phyloP scores from a whole-genome alignment of 2,113 vertebrate genomes.

The Stigmatopora nigra region DNA sequence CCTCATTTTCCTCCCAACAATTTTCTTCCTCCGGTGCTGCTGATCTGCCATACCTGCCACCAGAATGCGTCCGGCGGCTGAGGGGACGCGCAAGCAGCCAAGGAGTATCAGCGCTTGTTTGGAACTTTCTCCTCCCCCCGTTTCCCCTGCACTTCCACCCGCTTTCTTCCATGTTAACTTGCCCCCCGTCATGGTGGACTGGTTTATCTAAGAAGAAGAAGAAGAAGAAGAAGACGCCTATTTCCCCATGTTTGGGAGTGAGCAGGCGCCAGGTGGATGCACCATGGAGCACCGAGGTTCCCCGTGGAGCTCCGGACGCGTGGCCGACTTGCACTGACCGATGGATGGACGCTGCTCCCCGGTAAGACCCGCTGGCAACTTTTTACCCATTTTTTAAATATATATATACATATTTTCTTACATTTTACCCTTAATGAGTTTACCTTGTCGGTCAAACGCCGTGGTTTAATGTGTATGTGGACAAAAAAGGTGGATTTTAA shows the following conservation, averaged over 20 bases:
- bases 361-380: conserved; percentile 52
- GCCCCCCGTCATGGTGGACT: neutral
- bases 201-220: neutral
- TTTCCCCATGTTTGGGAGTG: neutral
- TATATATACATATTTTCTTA: too few relatives aligned
- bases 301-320: conserved; percentile 57
- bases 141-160: conserved; percentile 13
- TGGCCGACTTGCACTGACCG: conserved; percentile 58
- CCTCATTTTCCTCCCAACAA: conserved; percentile 9
- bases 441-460: conserved; percentile 1
- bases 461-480: conserved; percentile 11
- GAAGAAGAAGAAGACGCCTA: neutral
- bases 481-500: neutral
- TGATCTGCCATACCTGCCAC: conserved; percentile 59
- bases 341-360: conserved; percentile 59
- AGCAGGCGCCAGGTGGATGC: neutral
- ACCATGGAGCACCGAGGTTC: conserved; percentile 56
- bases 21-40: conserved; percentile 52
- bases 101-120: conserved; percentile 8
- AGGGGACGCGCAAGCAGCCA: conserved; percentile 39
- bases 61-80: conserved; percentile 47
- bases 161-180: neutral
- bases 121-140: conserved; percentile 40
- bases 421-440: conserved; percentile 18
- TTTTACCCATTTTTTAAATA: conserved; percentile 18